Evolutionary conservation across 2,113 vertebrate species (phyloP), one percentile per base, ranked within the genome.

Genomic region (Elephas maximus): DNA sequence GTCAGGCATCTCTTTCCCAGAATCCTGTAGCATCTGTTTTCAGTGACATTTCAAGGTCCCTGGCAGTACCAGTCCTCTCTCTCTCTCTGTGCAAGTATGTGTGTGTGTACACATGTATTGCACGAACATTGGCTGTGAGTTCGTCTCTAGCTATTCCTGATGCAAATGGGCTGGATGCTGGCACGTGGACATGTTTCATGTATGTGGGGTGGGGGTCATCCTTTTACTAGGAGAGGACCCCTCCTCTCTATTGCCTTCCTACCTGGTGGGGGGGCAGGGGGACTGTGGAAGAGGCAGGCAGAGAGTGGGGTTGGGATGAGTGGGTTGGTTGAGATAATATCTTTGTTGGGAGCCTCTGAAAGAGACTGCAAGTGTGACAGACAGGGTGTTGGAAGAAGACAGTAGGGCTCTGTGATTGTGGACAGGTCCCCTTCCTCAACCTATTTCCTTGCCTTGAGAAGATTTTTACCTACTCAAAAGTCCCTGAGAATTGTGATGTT

Each of bases 41-140:
- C 53, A 87, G 69, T 97, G 96, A 91, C 63, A 87, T 97, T 96
- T 95, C 92, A 95, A 97, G 93, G 92, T 95, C 77, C 69, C 67
- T 18, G 17, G 51, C 53, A 67, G 62, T 28, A 48, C 17, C 45
- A 71, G 73, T 41, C 60, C 6, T 87, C 26, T 51, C 74, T 67
- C 37, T 37, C 37, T 33, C 18, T 33, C 33, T 23, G 12, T 71
- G 67, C 6, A 20, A 0, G 41, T 9, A 23, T 57, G 30, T 30
- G 83, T 14, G 48, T 86, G 82, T 30, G 26, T 12, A 12, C 4
- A 73, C 7, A 26, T 0, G 0, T 33, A 57, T 11, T 5, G 30
- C 81, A 81, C 30, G 79, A 12, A 84, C 37, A 78, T 28, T 45
- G 80, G 60, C 30, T 78, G 53, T 85, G 76, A 9, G 51, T 44